phyloP scores from a whole-genome alignment of 35 echinoderm and acorn worm species.

The Hemicentrotus pulcherrimus region DNA sequence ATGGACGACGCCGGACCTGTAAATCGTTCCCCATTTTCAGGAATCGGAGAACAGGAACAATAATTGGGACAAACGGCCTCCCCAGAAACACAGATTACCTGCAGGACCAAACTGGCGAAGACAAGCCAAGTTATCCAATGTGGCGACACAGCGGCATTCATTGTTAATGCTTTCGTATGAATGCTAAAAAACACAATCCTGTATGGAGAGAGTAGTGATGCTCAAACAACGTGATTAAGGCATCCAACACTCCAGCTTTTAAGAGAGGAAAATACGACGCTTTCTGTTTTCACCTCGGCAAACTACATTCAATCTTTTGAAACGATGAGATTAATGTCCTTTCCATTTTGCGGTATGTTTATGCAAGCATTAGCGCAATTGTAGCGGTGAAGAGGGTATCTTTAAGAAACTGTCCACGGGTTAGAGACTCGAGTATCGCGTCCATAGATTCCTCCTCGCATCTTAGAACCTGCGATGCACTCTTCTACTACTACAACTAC shows the following conservation, averaged over 20 bases:
- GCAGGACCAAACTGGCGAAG: background rate
- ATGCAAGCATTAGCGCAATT: background rate
- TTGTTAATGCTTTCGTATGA: background rate
- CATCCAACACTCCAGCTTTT: background rate
- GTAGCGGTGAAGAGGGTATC: background rate
- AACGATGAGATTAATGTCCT: background rate
- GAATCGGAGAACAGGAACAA: background rate
- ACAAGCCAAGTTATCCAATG: background rate
- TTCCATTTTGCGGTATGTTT: background rate
- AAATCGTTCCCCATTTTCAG: background rate
- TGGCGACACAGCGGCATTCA: background rate
- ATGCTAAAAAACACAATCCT: background rate
- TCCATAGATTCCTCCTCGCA: background rate
- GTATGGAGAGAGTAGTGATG: background rate
- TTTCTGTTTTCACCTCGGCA: background rate
- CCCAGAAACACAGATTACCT: background rate
- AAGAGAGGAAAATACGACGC: background rate
- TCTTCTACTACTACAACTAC: background rate
- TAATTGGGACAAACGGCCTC: background rate
- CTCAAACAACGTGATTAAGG: background rate
- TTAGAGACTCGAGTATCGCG: background rate
- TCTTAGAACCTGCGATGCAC: background rate
- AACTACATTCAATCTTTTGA: background rate
- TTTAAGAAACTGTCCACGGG: background rate
- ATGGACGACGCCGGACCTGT: background rate